Conservation (phyloP, 1,140 invertebrate genomes). For the Telenomus remus region DNA sequence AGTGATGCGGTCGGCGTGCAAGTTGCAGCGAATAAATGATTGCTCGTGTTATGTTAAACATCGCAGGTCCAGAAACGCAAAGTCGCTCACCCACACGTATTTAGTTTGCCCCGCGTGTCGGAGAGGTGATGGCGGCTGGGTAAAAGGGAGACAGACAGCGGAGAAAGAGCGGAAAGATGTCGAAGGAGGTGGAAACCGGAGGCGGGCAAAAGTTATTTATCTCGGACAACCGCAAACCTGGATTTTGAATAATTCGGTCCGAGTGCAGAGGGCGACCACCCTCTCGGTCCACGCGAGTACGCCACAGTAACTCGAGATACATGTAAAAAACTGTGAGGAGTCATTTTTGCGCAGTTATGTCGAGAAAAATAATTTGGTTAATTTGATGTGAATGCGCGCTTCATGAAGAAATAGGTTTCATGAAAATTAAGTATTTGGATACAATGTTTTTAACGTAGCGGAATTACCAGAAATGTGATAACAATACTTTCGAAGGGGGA, state of each 20-base stretch:
- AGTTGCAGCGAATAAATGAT: slow-evolving; percentile 74
- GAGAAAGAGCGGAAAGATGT: slow-evolving; percentile 60
- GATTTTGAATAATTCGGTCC: slow-evolving; percentile 74
- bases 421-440: slow-evolving; percentile 57
- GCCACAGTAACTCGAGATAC: slow-evolving; percentile 45
- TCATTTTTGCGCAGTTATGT: slow-evolving; percentile 49
- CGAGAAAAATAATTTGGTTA: slow-evolving; percentile 54
- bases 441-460: slow-evolving; percentile 48
- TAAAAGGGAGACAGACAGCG: slow-evolving; percentile 55
- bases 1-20: slow-evolving; percentile 73
- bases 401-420: slow-evolving; percentile 53
- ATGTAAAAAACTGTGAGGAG: slow-evolving; percentile 47
- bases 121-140: slow-evolving; percentile 55
- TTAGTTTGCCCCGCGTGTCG: slow-evolving; percentile 37
- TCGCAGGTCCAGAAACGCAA: slow-evolving; percentile 56
- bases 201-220: slow-evolving; percentile 73
- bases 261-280: slow-evolving; percentile 56
- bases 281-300: slow-evolving; percentile 34
- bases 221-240: slow-evolving; percentile 69
- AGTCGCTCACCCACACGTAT: slow-evolving; percentile 66
- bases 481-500: slow-evolving; percentile 54
- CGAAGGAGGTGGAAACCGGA: slow-evolving; percentile 64
- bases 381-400: slow-evolving; percentile 50
- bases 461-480: slow-evolving; percentile 54
- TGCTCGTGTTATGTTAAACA: slow-evolving; percentile 76